These are phyloP conservation scores for Alosa alosa DNA, from an alignment of 2,113 vertebrate species.

Conservation along the genomic window DNA sequence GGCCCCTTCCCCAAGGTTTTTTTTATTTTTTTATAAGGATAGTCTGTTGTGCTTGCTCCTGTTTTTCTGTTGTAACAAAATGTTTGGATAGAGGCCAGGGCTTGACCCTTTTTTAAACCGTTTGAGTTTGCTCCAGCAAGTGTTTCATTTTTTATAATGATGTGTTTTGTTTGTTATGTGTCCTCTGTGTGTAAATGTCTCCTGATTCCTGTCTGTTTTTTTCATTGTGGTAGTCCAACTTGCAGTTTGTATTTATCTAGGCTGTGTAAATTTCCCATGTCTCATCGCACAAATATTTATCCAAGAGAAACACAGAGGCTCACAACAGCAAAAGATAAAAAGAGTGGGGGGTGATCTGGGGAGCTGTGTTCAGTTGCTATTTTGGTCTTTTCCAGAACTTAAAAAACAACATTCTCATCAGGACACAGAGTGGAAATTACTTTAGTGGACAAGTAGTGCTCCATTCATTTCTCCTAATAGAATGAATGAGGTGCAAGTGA, in stretches of 20 bases:
- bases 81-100: not conserved
- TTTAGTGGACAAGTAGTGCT: not conserved
- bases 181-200: not conserved
- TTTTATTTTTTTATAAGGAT: not conserved
- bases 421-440: not conserved
- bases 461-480: not conserved
- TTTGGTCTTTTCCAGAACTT: not conserved
- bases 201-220: not conserved
- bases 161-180: not conserved
- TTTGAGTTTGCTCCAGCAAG: not conserved
- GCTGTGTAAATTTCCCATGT: not conserved
- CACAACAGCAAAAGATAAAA: not conserved
- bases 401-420: not conserved
- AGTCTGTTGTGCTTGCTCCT: not conserved
- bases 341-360: constrained; percentile 3
- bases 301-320: not conserved
- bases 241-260: not conserved
- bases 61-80: not conserved
- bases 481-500: not conserved
- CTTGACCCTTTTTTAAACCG: not conserved
- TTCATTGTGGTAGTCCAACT: not conserved
- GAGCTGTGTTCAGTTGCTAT: not conserved
- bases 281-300: not conserved
- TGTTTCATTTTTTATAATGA: not conserved
- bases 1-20: not conserved